A percentile compares a stretch with the other conserved stretches of the same genome.
phyloP scores from a whole-genome alignment of 2,888 invertebrate genomes.

The Agonopterix heracliana region DNA sequence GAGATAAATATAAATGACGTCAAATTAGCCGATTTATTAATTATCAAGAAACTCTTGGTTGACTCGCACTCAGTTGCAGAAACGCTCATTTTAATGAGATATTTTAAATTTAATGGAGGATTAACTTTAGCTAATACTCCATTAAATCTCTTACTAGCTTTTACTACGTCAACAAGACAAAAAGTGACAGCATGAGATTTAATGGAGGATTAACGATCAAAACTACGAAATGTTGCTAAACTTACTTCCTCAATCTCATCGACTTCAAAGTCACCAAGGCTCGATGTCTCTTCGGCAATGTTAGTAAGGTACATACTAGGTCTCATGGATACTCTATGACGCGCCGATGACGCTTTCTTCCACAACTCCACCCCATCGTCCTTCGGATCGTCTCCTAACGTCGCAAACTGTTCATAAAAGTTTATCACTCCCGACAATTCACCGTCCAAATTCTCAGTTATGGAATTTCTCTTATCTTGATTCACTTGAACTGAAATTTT shows the following conservation, averaged over 20 bases:
- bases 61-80: too few relatives aligned
- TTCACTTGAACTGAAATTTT: constrained; percentile 24
- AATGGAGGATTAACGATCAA: too few relatives aligned
- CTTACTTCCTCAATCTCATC: constrained; percentile 59
- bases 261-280: constrained; percentile 34
- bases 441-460: constrained; percentile 30
- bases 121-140: too few relatives aligned
- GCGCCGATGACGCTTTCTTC: constrained; percentile 29
- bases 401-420: constrained; percentile 67
- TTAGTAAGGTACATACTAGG: constrained; percentile 61
- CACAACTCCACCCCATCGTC: constrained; percentile 37
- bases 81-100: too few relatives aligned
- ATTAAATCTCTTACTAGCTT: too few relatives aligned
- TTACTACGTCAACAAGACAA: too few relatives aligned
- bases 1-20: too few relatives aligned
- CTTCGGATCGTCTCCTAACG: constrained; percentile 46
- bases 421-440: constrained; percentile 46
- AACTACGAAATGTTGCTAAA: constrained; percentile 1
- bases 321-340: constrained; percentile 57
- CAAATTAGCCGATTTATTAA: too few relatives aligned
- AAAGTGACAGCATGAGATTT: too few relatives aligned
- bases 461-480: constrained; percentile 2
- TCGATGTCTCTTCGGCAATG: constrained; percentile 54
- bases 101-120: too few relatives aligned
- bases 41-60: too few relatives aligned